Conservation (phyloP, 2,888 invertebrate genomes). For the Portevinia maculata region DNA sequence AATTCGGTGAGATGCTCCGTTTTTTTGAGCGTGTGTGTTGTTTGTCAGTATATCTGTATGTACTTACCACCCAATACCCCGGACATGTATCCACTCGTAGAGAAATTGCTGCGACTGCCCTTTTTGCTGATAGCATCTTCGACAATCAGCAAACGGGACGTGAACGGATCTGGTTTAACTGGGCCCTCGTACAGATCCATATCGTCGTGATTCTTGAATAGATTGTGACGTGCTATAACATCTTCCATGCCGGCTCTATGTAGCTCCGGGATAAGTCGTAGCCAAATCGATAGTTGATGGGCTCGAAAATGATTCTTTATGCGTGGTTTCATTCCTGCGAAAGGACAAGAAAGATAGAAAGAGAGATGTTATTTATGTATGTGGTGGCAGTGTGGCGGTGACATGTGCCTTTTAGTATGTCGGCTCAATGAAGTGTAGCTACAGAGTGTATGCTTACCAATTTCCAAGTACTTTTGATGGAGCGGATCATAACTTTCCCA, state of each 20-base stretch:
- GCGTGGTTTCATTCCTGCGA: conserved; percentile 93
- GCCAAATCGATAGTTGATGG: conserved; percentile 97
- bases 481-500: conserved; percentile 97
- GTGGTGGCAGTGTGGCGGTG: not conserved
- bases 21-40: conserved; percentile 47
- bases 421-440: conserved; percentile 54
- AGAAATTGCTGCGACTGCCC: conserved; percentile 78
- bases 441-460: conserved; percentile 85
- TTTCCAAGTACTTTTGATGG: conserved; percentile 96
- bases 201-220: conserved; percentile 94
- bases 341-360: conserved; percentile 76
- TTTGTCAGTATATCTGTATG: conserved; percentile 63
- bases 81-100: conserved; percentile 78
- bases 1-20: conserved; percentile 40
- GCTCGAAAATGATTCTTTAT: conserved; percentile 97
- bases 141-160: conserved; percentile 80
- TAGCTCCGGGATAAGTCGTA: conserved; percentile 95
- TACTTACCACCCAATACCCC: conserved; percentile 81
- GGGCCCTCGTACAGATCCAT: conserved; percentile 94
- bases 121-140: conserved; percentile 81
- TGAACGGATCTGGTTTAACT: conserved; percentile 92
- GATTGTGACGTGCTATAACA: conserved; percentile 93
- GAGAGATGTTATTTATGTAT: not conserved
- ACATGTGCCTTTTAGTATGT: conserved; percentile 43
- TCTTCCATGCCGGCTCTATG: conserved; percentile 95